Percentiles rank a stretch among this genome's conserved stretches.
Evolutionary conservation across 2,888 invertebrate genomes (phyloP).

Genomic region (Zele albiditarsus): DNA sequence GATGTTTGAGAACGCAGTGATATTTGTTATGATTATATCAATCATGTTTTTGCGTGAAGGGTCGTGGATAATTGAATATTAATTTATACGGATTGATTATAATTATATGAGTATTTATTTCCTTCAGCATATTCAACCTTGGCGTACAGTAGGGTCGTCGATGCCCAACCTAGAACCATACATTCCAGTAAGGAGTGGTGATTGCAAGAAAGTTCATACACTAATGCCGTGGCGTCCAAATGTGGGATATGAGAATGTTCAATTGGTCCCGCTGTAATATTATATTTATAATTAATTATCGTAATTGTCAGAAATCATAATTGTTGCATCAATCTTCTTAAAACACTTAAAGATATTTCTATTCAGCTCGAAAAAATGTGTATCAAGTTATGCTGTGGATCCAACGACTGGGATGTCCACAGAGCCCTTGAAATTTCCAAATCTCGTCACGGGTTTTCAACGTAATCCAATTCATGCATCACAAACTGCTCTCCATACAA

Average conservation of each 20-base stretch:
- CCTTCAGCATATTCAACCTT: slow-evolving; percentile 85
- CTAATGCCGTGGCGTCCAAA: slow-evolving; percentile 88
- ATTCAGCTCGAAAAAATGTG: slow-evolving; percentile 79
- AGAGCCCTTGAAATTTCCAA: slow-evolving; percentile 86
- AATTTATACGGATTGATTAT: neutral
- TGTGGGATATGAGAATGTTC: slow-evolving; percentile 85
- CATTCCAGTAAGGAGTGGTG: slow-evolving; percentile 79
- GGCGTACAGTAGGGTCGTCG: slow-evolving; percentile 78
- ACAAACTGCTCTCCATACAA: slow-evolving; percentile 88
- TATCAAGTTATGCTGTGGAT: slow-evolving; percentile 84
- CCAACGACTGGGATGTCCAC: slow-evolving; percentile 84
- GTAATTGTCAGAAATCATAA: neutral
- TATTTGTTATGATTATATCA: no score
- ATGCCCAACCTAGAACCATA: slow-evolving; percentile 80
- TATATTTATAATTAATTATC: slow-evolving; percentile 21
- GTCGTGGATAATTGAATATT: no score
- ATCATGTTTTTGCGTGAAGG: no score
- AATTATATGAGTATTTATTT: slow-evolving; percentile 13
- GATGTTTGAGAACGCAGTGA: no score
- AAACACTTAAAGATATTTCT: slow-evolving; percentile 48
- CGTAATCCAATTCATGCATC: slow-evolving; percentile 88
- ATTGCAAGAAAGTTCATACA: slow-evolving; percentile 82
- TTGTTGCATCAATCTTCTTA: neutral
- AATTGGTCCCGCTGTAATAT: slow-evolving; percentile 82
- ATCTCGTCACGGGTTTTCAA: slow-evolving; percentile 87